A percentile compares a stretch with the other conserved stretches of the same genome.
Evolutionary conservation across 2,113 vertebrate species (phyloP).

Genomic region (Caranx melampygus): DNA sequence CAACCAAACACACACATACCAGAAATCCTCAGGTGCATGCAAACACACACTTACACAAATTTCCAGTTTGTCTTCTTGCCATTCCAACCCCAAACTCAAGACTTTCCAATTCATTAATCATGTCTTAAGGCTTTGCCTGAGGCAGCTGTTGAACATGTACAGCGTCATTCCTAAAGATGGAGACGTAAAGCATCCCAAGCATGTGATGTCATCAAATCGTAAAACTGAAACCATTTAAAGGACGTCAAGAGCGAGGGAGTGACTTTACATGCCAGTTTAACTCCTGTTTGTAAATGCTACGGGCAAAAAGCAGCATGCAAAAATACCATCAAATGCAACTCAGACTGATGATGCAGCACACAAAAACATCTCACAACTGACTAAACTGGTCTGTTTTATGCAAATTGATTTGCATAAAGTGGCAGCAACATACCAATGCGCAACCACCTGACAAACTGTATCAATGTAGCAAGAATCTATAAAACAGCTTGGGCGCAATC

Average conservation of each 20-base stretch:
- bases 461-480: background rate
- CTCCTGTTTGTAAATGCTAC: background rate
- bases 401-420: background rate
- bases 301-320: background rate
- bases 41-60: conserved; percentile 23
- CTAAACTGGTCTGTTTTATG: background rate
- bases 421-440: too few species aligned
- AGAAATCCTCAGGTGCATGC: conserved; percentile 41
- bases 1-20: conserved; percentile 34
- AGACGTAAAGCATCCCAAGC: background rate
- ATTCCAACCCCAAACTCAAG: conserved; percentile 1
- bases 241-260: background rate
- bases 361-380: background rate
- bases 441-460: background rate
- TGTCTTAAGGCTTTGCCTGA: background rate
- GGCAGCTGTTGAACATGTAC: background rate
- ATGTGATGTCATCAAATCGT: background rate
- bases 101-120: conserved; percentile 29
- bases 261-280: conserved; percentile 5
- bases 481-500: background rate
- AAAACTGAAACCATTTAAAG: background rate
- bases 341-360: background rate
- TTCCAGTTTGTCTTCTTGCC: background rate
- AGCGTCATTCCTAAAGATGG: background rate
- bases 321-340: background rate